Conservation (phyloP, 2,797 vertebrate genomes). For the Enteromius thamalakanensis region DNA sequence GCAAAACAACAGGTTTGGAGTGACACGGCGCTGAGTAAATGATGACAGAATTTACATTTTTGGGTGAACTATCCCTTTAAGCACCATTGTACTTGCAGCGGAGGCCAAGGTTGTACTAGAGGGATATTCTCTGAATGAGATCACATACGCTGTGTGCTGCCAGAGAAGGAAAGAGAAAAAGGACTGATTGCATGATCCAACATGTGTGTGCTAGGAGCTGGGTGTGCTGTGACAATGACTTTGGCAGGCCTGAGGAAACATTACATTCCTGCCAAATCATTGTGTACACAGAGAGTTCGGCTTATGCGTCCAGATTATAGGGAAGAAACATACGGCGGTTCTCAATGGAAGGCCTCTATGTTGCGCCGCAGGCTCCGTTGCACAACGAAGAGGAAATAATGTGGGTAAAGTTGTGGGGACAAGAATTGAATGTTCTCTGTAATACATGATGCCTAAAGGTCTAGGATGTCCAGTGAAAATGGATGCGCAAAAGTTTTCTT, state of each 20-base stretch:
- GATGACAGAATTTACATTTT: constrained; percentile 9
- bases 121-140: constrained; percentile 51
- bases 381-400: constrained; percentile 19
- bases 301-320: constrained; percentile 50
- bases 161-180: constrained; percentile 32
- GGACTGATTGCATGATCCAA: constrained; percentile 55
- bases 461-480: neutral
- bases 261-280: constrained; percentile 60
- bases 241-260: constrained; percentile 46
- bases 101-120: constrained; percentile 30
- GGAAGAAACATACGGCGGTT: constrained; percentile 40
- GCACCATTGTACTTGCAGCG: neutral
- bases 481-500: neutral
- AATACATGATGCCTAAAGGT: neutral
- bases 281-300: constrained; percentile 53
- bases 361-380: constrained; percentile 30
- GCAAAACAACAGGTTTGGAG: neutral
- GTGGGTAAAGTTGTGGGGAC: constrained; percentile 1
- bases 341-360: constrained; percentile 22
- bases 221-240: constrained; percentile 60
- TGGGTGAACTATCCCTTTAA: constrained; percentile 5
- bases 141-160: constrained; percentile 35
- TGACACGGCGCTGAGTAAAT: neutral
- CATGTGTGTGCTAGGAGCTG: constrained; percentile 54
- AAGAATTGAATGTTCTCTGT: constrained; percentile 1